Evolutionary conservation across 2,888 invertebrate species (phyloP).

Genomic region (Axea sp.): DNA sequence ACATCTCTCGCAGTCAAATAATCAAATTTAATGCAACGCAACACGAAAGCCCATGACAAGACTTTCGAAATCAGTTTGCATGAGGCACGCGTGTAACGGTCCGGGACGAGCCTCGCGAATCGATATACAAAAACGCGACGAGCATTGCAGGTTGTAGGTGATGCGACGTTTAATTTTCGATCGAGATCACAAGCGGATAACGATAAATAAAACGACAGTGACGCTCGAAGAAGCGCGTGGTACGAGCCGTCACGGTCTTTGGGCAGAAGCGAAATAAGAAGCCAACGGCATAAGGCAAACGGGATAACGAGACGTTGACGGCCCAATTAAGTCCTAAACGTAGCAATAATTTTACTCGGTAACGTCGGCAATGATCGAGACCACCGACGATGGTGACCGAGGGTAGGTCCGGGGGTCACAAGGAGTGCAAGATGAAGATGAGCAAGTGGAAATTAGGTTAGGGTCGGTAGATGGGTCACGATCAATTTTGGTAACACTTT

Average conservation of each 20-base stretch:
- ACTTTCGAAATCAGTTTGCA: slow-evolving; percentile 63
- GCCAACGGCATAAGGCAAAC: slow-evolving; percentile 57
- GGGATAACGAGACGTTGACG: slow-evolving; percentile 76
- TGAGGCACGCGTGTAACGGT: slow-evolving; percentile 65
- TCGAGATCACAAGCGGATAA: slow-evolving; percentile 67
- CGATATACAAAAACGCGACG: slow-evolving; percentile 61
- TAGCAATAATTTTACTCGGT: slow-evolving; percentile 68
- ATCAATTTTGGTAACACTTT: slow-evolving; percentile 20
- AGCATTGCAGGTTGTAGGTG: slow-evolving; percentile 64
- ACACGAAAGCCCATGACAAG: slow-evolving; percentile 14
- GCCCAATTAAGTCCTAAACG: slow-evolving; percentile 76
- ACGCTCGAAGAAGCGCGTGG: slow-evolving; percentile 67
- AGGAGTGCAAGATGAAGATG: slow-evolving; percentile 5
- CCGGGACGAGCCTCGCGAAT: slow-evolving; percentile 66
- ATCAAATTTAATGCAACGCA: neutral
- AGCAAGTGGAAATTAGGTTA: slow-evolving; percentile 14
- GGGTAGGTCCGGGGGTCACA: slow-evolving; percentile 11
- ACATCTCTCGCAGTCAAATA: too few relatives aligned
- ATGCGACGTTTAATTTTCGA: slow-evolving; percentile 74
- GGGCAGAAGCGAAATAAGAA: slow-evolving; percentile 63
- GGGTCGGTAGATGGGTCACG: slow-evolving; percentile 6
- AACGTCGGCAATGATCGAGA: slow-evolving; percentile 53
- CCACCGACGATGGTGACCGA: slow-evolving; percentile 41
- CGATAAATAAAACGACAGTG: slow-evolving; percentile 65
- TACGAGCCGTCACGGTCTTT: slow-evolving; percentile 74